Percentiles rank a stretch among this genome's conserved stretches.
Evolutionary conservation across 2,113 vertebrate genomes (phyloP).

Genomic region (Crotophaga sulcirostris): DNA sequence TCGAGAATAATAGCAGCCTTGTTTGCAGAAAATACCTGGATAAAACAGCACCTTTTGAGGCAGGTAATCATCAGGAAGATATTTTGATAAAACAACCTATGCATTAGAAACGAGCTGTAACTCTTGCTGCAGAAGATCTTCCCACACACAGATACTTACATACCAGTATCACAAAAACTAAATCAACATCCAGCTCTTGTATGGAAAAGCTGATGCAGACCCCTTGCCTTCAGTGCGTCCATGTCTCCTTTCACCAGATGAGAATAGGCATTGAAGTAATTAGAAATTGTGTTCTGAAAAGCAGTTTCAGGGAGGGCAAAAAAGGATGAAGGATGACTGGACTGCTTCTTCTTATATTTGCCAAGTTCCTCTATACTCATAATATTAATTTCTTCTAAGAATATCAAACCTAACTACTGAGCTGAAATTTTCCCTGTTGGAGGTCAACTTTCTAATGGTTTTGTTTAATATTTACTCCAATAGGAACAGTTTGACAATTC

Average conservation of each 20-base stretch:
- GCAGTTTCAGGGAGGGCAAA: not conserved
- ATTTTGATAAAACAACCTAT: not conserved
- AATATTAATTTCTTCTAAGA: not conserved
- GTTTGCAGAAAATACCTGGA: not conserved
- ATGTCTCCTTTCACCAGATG: not conserved
- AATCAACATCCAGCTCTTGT: not conserved
- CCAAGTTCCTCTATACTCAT: not conserved
- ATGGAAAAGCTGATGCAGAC: accelerated
- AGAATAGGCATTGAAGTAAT: not conserved
- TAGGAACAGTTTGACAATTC: not conserved
- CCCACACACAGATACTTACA: not conserved
- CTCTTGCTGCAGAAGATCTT: not conserved
- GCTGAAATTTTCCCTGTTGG: not conserved
- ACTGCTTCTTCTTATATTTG: accelerated
- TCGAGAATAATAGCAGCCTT: conserved; percentile 39
- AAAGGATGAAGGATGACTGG: not conserved
- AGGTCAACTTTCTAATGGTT: not conserved
- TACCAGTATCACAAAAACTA: not conserved
- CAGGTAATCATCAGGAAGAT: not conserved
- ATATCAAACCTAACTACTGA: not conserved
- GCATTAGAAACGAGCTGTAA: not conserved
- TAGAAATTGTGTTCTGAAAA: not conserved
- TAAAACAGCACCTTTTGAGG: not conserved
- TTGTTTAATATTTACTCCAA: not conserved
- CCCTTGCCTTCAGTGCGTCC: not conserved